phyloP scores from a whole-genome alignment of 2,797 vertebrate species.

The Xenentodon cancila region DNA sequence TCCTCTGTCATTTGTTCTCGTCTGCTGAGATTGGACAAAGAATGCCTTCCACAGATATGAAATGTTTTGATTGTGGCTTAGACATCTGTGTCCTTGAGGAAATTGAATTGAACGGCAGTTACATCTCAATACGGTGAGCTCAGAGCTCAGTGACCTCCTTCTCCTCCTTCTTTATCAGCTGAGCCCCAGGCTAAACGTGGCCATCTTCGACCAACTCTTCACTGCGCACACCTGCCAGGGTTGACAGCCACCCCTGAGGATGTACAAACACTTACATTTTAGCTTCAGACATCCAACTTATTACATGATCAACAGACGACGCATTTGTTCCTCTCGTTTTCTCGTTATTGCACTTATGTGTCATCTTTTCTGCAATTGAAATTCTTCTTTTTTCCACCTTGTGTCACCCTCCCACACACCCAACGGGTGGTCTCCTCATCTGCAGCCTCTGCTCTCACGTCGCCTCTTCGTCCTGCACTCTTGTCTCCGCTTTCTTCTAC shows the following conservation, averaged over 20 bases:
- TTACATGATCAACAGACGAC: conserved; percentile 24
- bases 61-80: conserved; percentile 67
- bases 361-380: conserved; percentile 40
- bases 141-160: conserved; percentile 64
- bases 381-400: conserved; percentile 19
- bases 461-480: conserved; percentile 19
- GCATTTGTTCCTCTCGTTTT: conserved; percentile 38
- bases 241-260: conserved; percentile 31
- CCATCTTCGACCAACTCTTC: conserved; percentile 35
- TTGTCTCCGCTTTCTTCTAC: conserved; percentile 15
- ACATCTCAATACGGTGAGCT: conserved; percentile 59
- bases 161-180: conserved; percentile 72
- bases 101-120: conserved; percentile 74
- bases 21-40: conserved; percentile 52
- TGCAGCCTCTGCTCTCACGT: conserved; percentile 29
- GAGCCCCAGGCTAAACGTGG: conserved; percentile 60
- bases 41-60: conserved; percentile 61
- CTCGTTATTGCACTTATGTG: conserved; percentile 49
- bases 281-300: conserved; percentile 58
- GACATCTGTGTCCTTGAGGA: conserved; percentile 74
- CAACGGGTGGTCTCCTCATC: conserved; percentile 18
- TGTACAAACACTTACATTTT: conserved; percentile 51
- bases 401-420: conserved; percentile 38
- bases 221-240: conserved; percentile 48
- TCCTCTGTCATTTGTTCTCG: conserved; percentile 18